These are phyloP conservation scores for Blennius ocellaris DNA, from an alignment of 2,113 vertebrate species.

Conservation along the genomic window DNA sequence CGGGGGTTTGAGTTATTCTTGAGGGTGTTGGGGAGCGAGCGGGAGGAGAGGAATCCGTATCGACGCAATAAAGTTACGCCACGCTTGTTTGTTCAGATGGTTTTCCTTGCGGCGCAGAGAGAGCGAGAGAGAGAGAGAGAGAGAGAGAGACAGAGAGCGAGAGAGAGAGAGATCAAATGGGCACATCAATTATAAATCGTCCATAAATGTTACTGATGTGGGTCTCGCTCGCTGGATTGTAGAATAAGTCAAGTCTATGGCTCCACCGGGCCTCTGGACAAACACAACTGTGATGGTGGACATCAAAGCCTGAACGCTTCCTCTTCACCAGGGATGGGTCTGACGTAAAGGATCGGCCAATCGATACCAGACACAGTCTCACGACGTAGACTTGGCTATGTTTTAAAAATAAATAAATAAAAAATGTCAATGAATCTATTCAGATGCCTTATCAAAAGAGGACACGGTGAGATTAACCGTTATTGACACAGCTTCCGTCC, in stretches of 20 bases:
- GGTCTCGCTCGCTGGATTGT: constrained; percentile 61
- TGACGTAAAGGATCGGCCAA: constrained; percentile 30
- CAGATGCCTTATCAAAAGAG: no score
- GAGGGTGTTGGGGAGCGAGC: constrained; percentile 58
- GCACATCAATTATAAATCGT: constrained; percentile 79
- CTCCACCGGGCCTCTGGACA: constrained; percentile 75
- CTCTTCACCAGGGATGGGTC: constrained; percentile 36
- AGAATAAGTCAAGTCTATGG: constrained; percentile 79
- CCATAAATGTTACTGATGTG: constrained; percentile 82
- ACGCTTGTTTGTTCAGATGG: constrained; percentile 84
- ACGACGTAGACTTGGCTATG: background rate
- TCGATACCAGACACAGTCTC: constrained; percentile 43
- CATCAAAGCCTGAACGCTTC: constrained; percentile 62
- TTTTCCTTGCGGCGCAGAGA: constrained; percentile 65
- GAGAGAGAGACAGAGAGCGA: no score
- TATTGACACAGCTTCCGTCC: no score
- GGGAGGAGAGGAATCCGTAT: constrained; percentile 69
- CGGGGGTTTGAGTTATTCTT: constrained; percentile 70
- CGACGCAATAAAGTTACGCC: constrained; percentile 77
- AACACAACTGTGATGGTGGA: constrained; percentile 74
- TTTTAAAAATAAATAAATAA: no score
- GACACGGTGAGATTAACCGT: no score
- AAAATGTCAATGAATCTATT: no score
- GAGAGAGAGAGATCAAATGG: constrained; percentile 76
- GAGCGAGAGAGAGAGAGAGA: no score